Evolutionary conservation across 1,140 invertebrate species (phyloP), one percentile per base, ranked within the genome.

Genomic region (Bombus affinis): DNA sequence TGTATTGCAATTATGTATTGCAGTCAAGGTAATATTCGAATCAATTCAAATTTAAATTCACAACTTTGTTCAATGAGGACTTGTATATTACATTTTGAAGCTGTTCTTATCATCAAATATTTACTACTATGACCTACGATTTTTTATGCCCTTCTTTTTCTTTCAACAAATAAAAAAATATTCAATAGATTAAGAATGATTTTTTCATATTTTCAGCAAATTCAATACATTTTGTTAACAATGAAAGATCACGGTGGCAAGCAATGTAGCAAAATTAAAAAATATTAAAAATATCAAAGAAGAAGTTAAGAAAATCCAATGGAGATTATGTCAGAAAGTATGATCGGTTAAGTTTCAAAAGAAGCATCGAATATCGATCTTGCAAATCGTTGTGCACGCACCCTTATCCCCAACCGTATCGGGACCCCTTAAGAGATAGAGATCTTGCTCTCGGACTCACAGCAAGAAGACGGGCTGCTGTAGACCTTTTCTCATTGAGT

Each of bases 401-500:
- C 87, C 91, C 89, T 93, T 92, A 92, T 91, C 87, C 91, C 85
- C 85, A n/a, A 62, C 18, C 47, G 76, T 90, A 91, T 93, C 91
- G 92, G 86, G 91, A 87, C 88, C 88, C 78, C 70, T 66, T 72
- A 39, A 81, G 37, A 89, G 91, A 92, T 91, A 92, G 87, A 88
- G 92, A 93, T 93, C 90, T 92, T 86, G 89, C 73, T 87, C 74
- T 73, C 66, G 53, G 80, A 77, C 77, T 81, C 89, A 87, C 89
- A 87, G 89, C 88, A 91, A 81, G 84, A 93, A 88, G 88, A 86
- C 84, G 59, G 82, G 81, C 83, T 47, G 62, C 76, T 68, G 53
- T 73, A 88, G 92, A 89, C 91, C 92, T 92, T 92, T 92, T 94
- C 92, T 93, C 92, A 94, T 94, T 94, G 93, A 95, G 93, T 94